Evolutionary conservation across 2,113 vertebrate genomes (phyloP), one percentile per base, ranked within the genome.

Genomic region (Actenoides lindsayi): DNA sequence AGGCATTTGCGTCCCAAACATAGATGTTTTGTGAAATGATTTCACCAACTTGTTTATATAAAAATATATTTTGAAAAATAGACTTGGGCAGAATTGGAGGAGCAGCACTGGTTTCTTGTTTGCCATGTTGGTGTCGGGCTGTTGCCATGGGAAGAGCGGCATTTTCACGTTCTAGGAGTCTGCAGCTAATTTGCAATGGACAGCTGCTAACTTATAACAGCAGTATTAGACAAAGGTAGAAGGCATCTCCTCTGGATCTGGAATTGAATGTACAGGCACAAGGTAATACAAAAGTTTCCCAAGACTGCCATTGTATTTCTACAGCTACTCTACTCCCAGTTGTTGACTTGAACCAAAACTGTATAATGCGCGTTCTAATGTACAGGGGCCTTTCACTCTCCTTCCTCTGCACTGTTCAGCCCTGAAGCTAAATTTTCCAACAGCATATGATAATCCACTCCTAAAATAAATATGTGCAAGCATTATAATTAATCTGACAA

Each of bases 111-210:
- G 1, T 31, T 35, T 54, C 35, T 42, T 35, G n/a, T 23, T 67
- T n/a, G 14, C 9, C 51, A 7, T 3, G 0, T 2, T 13, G 25
- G 8, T 2, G 27, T 3, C 9, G 59, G 37, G 41, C 25, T 30
- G 18, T 35, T 42, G 4, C 2, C 0, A 1, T 19, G 37, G 77
- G 69, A 41, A 5, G 31, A 41, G 42, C 39, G 27, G 70, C 2
- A 0, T 24, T 57, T 39, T 0, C 12, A 0, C 35, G 41, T 25
- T 48, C 16, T 25, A 5, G 4, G 53, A 37, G 19, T 7, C 30
- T 54, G 51, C 54, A 65, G 60, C 51, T 68, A 21, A 54, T 85
- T 60, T 65, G 41, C 60, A 60, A 3, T 13, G 51, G 54, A 11
- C 6, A 3, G 2, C 17, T 46, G 39, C 39, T 60, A 42, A 25